phyloP scores from a whole-genome alignment of 2,888 invertebrate species.

The Pasiphila rectangulata region DNA sequence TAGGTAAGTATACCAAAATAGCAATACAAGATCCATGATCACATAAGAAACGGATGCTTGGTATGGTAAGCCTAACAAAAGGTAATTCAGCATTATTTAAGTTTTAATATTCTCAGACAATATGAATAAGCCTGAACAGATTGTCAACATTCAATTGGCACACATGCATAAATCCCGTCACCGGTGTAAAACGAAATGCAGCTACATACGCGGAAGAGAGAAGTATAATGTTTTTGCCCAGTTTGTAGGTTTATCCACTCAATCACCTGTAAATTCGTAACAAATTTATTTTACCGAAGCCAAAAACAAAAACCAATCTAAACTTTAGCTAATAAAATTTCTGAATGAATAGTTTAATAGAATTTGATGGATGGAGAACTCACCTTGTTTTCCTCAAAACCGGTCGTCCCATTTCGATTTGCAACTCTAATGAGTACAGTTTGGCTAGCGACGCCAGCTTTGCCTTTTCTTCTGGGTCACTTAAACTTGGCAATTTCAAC shows the following conservation, averaged over 20 bases:
- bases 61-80: too few species aligned
- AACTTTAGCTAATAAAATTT: too few species aligned
- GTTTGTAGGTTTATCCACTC: conserved; percentile 12
- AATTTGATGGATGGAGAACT: too few species aligned
- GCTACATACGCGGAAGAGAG: conserved; percentile 7
- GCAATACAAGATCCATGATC: too few species aligned
- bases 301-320: not conserved
- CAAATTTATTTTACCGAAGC: conserved; percentile 1
- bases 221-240: conserved; percentile 1
- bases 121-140: too few species aligned
- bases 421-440: conserved; percentile 87
- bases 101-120: too few species aligned
- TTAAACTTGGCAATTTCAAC: conserved; percentile 82
- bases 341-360: not conserved
- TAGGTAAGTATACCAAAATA: too few species aligned
- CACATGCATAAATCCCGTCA: conserved; percentile 9
- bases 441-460: conserved; percentile 87
- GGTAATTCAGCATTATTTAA: too few species aligned
- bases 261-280: conserved; percentile 16
- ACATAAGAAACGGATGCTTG: too few species aligned
- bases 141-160: not conserved
- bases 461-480: conserved; percentile 81
- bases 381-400: conserved; percentile 87
- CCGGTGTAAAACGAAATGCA: conserved; percentile 4
- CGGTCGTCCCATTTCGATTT: conserved; percentile 84